Conservation (phyloP, 2,113 vertebrate species). For the Crypturellus undulatus region DNA sequence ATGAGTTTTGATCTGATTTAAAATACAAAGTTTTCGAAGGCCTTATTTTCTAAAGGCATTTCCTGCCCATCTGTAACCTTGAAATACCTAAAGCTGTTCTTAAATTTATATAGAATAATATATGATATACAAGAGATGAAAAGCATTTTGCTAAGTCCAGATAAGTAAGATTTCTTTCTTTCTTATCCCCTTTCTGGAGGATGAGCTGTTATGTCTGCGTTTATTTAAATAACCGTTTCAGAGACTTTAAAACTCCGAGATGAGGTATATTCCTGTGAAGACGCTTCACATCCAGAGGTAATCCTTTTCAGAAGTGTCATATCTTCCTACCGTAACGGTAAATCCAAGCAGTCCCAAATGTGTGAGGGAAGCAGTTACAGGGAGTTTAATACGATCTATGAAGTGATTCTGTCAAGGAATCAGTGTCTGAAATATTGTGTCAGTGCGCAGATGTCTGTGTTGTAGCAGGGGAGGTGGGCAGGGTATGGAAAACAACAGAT, state of each 20-base stretch:
- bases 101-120: not conserved
- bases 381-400: not conserved
- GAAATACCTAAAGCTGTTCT: not conserved
- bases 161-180: not conserved
- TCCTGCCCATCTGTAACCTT: not conserved
- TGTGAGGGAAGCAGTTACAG: not conserved
- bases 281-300: not conserved
- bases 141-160: not conserved
- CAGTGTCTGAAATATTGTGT: not conserved
- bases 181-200: not conserved
- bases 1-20: not conserved
- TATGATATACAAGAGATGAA: not conserved
- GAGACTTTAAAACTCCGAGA: constrained; percentile 19
- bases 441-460: not conserved
- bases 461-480: not conserved
- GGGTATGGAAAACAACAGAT: not conserved
- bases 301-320: not conserved
- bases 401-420: not conserved
- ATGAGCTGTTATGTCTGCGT: not conserved
- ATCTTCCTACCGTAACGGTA: not conserved
- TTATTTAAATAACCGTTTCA: constrained; percentile 35
- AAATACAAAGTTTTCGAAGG: not conserved
- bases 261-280: not conserved
- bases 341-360: not conserved
- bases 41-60: not conserved